Evolutionary conservation across 2,888 invertebrate genomes (phyloP).

Genomic region (Oxyteleia sp.): DNA sequence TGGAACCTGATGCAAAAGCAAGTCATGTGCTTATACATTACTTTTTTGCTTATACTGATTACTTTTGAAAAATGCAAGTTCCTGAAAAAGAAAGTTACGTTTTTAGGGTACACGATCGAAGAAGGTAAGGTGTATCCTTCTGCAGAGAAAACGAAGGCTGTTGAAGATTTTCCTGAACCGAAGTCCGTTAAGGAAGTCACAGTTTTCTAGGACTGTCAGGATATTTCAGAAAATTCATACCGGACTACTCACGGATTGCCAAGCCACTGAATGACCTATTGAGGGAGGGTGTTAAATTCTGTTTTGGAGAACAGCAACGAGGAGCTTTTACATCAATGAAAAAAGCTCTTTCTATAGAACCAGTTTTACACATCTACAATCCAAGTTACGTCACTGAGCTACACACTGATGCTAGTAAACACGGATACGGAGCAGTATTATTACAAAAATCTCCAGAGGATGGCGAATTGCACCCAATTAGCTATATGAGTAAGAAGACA

Average conservation of each 20-base stretch:
- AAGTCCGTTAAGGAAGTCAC: conserved; percentile 33
- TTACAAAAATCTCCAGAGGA: neutral
- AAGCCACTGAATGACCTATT: neutral
- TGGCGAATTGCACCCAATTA: neutral
- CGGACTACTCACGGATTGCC: neutral
- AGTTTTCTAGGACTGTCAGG: conserved; percentile 12
- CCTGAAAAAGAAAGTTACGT: conserved; percentile 20
- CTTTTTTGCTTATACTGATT: no score
- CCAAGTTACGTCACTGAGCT: neutral
- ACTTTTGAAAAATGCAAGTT: conserved; percentile 1
- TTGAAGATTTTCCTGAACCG: conserved; percentile 27
- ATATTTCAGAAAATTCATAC: no score
- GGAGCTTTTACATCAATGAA: neutral
- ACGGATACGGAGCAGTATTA: neutral
- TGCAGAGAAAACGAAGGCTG: conserved; percentile 17
- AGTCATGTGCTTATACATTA: no score
- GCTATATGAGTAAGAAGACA: conserved; percentile 2
- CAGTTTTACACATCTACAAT: neutral
- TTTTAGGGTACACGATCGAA: conserved; percentile 37
- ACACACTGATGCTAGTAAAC: neutral
- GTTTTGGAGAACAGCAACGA: neutral
- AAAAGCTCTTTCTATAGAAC: neutral
- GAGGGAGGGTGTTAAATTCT: neutral
- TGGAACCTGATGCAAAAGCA: no score
- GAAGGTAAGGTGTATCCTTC: conserved; percentile 16